Percentiles rank a stretch among this genome's conserved stretches.
These are phyloP conservation scores for Gorsachius goisagi DNA, from an alignment of 2,113 vertebrate species.

Conservation along the genomic window DNA sequence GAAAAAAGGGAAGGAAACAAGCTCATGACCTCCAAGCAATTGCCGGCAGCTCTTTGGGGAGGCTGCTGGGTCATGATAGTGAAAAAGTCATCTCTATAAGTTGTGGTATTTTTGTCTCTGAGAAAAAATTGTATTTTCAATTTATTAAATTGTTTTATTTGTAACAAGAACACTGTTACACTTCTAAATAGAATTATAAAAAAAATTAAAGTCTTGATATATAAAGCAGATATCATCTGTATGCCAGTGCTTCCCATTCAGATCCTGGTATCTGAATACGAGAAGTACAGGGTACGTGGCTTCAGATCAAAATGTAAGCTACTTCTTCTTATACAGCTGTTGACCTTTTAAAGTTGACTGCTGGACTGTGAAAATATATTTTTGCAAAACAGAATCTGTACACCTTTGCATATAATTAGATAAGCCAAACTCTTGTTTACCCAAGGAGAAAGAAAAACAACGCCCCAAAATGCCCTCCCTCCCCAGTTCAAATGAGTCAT, in stretches of 20 bases:
- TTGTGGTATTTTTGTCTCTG: not conserved
- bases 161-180: not conserved
- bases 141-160: not conserved
- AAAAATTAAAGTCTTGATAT: not conserved
- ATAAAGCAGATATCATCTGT: not conserved
- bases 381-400: not conserved
- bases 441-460: not conserved
- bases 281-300: not conserved
- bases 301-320: not conserved
- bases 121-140: not conserved
- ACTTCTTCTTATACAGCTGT: not conserved
- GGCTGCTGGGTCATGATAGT: not conserved
- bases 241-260: not conserved
- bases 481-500: not conserved
- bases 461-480: not conserved
- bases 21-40: conserved; percentile 30
- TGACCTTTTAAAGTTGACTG: not conserved
- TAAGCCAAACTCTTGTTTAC: conserved; percentile 1
- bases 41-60: not conserved
- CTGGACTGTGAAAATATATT: not conserved
- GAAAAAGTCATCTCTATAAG: not conserved
- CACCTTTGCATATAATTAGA: not conserved
- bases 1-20: conserved; percentile 40
- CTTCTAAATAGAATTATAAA: not conserved
- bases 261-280: not conserved